These are phyloP conservation scores for Rhorus exstirpatorius DNA, from an alignment of 2,888 invertebrate species.

Conservation along the genomic window DNA sequence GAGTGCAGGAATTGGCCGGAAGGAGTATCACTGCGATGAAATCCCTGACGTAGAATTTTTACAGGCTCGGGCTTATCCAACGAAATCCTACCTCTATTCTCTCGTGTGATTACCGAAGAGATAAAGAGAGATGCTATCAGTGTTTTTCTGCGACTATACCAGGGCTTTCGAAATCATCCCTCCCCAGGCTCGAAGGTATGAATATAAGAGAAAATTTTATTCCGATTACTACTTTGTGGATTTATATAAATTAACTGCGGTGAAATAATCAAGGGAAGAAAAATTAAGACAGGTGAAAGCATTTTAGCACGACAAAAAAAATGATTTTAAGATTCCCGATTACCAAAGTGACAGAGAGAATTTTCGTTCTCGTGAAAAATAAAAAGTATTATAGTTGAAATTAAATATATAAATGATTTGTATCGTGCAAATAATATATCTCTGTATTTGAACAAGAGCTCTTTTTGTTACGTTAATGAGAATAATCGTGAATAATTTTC, in stretches of 20 bases:
- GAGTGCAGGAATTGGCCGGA: slow-evolving; percentile 29
- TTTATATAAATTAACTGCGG: slow-evolving; percentile 4
- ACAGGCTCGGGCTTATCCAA: slow-evolving; percentile 26
- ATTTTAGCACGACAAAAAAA: too few relatives aligned
- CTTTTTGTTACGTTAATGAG: neutral
- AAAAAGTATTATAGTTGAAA: too few relatives aligned
- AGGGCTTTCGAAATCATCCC: slow-evolving; percentile 25
- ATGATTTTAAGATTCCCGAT: too few relatives aligned
- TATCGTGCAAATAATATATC: too few relatives aligned
- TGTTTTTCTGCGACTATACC: slow-evolving; percentile 14
- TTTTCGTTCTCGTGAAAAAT: too few relatives aligned
- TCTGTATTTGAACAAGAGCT: neutral
- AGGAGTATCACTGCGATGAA: slow-evolving; percentile 46
- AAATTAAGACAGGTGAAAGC: too few relatives aligned
- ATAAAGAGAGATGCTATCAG: slow-evolving; percentile 16
- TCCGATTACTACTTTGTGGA: slow-evolving; percentile 4
- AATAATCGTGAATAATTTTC: slow-evolving; percentile 39
- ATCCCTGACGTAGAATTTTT: slow-evolving; percentile 55
- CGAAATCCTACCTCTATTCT: slow-evolving; percentile 8
- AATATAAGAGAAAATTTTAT: slow-evolving; percentile 7
- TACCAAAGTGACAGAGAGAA: too few relatives aligned
- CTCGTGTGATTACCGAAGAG: slow-evolving; percentile 35
- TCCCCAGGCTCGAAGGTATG: neutral
- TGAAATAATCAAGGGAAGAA: too few relatives aligned
- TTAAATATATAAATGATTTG: too few relatives aligned